phyloP scores from a whole-genome alignment of 2,113 vertebrate genomes.

The Brachypteracias leptosomus region DNA sequence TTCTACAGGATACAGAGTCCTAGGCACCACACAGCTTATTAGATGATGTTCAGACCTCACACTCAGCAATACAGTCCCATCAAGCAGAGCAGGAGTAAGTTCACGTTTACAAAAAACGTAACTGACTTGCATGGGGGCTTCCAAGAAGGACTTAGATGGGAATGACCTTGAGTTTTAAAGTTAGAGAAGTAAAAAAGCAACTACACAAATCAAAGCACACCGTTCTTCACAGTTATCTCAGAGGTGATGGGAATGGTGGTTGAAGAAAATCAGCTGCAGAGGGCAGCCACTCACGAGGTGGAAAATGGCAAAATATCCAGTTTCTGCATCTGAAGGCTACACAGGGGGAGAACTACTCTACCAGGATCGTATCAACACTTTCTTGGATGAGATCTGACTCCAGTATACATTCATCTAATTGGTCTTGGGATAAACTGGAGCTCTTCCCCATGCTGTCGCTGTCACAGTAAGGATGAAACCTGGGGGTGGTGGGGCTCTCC shows the following conservation, averaged over 20 bases:
- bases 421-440: conserved; percentile 79
- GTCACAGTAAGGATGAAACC: conserved; percentile 80
- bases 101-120: background rate
- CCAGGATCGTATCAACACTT: conserved; percentile 82
- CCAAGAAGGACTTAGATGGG: background rate
- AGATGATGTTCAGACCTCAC: background rate
- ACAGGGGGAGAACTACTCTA: conserved; percentile 73
- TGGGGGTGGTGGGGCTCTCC: conserved; percentile 78
- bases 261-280: background rate
- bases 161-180: background rate
- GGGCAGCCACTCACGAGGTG: background rate
- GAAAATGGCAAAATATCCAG: background rate
- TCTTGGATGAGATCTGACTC: conserved; percentile 89
- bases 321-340: background rate
- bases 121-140: background rate
- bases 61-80: background rate
- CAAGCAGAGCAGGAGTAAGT: background rate
- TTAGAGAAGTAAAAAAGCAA: conserved; percentile 12
- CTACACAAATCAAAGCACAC: background rate
- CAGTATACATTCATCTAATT: conserved; percentile 84
- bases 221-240: conserved; percentile 15
- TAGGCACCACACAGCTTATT: background rate
- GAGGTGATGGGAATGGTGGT: background rate
- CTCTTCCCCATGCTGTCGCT: conserved; percentile 67
- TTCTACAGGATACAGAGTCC: background rate